Conservation (phyloP, 2,888 invertebrate species). For the Rotaria macrura region DNA sequence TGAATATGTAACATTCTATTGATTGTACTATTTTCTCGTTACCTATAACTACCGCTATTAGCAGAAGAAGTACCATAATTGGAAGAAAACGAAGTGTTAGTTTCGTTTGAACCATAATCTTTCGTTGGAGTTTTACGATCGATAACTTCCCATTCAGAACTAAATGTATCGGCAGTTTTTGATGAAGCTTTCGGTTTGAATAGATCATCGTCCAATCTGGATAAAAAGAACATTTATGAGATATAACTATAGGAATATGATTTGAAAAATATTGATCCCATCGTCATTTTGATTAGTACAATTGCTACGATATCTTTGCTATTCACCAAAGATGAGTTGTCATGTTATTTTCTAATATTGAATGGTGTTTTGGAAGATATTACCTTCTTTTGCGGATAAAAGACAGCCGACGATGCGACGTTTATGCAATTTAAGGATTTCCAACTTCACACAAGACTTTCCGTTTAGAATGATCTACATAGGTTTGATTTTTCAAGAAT, state of each 20-base stretch:
- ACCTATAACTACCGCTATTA: not conserved
- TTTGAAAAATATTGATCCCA: too few species aligned
- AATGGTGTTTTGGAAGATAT: too few species aligned
- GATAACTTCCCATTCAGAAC: slow-evolving; percentile 41
- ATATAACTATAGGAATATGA: too few species aligned
- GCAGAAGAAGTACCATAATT: not conserved
- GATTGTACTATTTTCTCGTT: not conserved
- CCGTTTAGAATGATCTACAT: too few species aligned
- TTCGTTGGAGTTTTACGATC: slow-evolving; percentile 36
- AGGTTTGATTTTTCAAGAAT: too few species aligned
- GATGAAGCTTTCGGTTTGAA: slow-evolving; percentile 13
- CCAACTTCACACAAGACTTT: too few species aligned
- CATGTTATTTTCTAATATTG: too few species aligned
- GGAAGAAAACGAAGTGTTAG: not conserved
- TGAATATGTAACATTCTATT: not conserved
- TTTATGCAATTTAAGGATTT: too few species aligned
- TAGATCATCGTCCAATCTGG: slow-evolving; percentile 12
- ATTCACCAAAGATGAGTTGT: too few species aligned
- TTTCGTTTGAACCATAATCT: not conserved
- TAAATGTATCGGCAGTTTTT: slow-evolving; percentile 35
- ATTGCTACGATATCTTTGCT: too few species aligned
- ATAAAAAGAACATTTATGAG: not conserved
- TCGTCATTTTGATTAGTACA: not conserved
- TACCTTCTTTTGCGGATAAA: too few species aligned
- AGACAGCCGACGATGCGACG: too few species aligned